These are phyloP conservation scores for Sminthurinus signatus DNA, from an alignment of 1,140 invertebrate genomes.

Conservation along the genomic window DNA sequence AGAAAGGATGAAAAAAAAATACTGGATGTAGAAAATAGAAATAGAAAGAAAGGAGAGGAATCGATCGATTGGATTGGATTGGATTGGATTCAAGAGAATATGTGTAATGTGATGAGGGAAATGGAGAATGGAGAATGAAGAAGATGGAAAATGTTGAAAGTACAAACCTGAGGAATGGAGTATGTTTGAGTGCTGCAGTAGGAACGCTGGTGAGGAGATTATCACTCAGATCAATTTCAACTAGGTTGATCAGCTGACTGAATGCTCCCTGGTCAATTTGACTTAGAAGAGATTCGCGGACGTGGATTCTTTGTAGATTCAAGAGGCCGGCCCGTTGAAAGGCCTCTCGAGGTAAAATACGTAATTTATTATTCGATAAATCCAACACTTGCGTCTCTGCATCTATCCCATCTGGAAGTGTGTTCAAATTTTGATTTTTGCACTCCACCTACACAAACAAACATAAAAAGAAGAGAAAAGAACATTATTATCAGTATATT, in stretches of 20 bases:
- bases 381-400: slow-evolving; percentile 83
- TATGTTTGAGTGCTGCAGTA: slow-evolving; percentile 65
- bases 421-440: slow-evolving; percentile 67
- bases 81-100: neutral
- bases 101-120: neutral
- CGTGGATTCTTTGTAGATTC: slow-evolving; percentile 77
- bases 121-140: neutral
- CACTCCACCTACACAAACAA: slow-evolving; percentile 73
- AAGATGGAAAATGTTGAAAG: neutral
- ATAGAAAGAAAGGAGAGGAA: too few relatives aligned
- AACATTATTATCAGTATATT: too few relatives aligned
- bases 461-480: too few relatives aligned
- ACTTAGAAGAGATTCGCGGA: slow-evolving; percentile 70
- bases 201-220: slow-evolving; percentile 73
- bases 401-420: slow-evolving; percentile 72
- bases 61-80: neutral
- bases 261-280: slow-evolving; percentile 77
- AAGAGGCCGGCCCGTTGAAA: slow-evolving; percentile 70
- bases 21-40: too few relatives aligned
- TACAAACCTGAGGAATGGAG: slow-evolving; percentile 57
- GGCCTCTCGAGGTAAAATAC: slow-evolving; percentile 68
- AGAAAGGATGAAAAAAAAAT: too few relatives aligned
- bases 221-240: slow-evolving; percentile 77
- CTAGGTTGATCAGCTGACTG: slow-evolving; percentile 73
- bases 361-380: slow-evolving; percentile 76